Evolutionary conservation across 2,888 invertebrate species (phyloP).

Genomic region (Mythimna ferrago): DNA sequence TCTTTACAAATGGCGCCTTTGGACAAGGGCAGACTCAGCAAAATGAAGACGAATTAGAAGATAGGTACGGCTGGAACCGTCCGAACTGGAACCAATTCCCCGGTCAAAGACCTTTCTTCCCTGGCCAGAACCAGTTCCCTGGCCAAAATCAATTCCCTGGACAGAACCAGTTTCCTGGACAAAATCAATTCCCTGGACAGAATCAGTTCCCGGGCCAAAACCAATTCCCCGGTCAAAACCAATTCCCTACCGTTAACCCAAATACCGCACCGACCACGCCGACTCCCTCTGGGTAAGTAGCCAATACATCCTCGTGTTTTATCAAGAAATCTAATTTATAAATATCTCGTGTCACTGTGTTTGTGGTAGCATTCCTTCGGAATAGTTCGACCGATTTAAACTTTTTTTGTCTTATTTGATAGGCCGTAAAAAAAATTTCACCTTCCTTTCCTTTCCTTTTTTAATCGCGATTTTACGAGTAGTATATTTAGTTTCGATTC

Average conservation of each 20-base stretch:
- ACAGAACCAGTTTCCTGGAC: slow-evolving; percentile 49
- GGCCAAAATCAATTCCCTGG: slow-evolving; percentile 50
- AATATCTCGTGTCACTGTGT: no score
- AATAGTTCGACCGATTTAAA: no score
- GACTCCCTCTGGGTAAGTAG: slow-evolving; percentile 46
- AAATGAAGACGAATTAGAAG: slow-evolving; percentile 72
- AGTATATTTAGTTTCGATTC: no score
- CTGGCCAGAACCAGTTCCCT: slow-evolving; percentile 48
- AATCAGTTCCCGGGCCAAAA: slow-evolving; percentile 44
- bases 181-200: slow-evolving; percentile 47
- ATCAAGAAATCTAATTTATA: not conserved
- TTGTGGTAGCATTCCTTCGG: no score
- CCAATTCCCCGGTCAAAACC: slow-evolving; percentile 42
- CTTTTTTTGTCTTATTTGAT: no score
- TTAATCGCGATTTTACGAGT: no score
- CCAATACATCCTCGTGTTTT: not conserved
- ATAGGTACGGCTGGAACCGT: slow-evolving; percentile 72
- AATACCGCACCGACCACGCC: slow-evolving; percentile 27
- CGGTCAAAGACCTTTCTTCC: slow-evolving; percentile 44
- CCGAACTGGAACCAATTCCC: slow-evolving; percentile 45
- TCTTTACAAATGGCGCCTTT: slow-evolving; percentile 67
- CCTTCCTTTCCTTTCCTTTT: no score
- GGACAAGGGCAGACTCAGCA: slow-evolving; percentile 69
- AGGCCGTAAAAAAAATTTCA: no score
- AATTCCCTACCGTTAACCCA: slow-evolving; percentile 27